Conservation (phyloP, 2,888 invertebrate genomes). For the Bombylius major region DNA sequence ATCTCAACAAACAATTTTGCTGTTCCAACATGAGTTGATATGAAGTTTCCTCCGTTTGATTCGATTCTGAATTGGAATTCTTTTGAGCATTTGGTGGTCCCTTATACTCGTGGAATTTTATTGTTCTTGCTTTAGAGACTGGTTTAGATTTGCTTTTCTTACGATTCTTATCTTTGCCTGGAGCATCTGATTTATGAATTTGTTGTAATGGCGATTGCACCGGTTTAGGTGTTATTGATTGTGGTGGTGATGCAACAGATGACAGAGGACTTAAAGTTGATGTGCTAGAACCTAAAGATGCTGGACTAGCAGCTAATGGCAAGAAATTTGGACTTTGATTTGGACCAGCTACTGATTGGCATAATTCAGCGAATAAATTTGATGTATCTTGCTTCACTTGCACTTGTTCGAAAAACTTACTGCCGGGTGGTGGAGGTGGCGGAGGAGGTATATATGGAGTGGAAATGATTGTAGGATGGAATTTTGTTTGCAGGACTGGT, state of each 20-base stretch:
- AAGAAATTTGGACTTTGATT: conserved; percentile 37
- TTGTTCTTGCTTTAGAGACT: conserved; percentile 69
- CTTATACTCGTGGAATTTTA: conserved; percentile 96
- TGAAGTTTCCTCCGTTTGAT: conserved; percentile 52
- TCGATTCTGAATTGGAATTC: conserved; percentile 42
- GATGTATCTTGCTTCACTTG: conserved; percentile 34
- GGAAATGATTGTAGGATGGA: conserved; percentile 23
- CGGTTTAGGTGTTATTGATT: conserved; percentile 41
- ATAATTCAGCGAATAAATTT: conserved; percentile 45
- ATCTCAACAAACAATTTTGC: conserved; percentile 76
- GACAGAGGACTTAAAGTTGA: conserved; percentile 56
- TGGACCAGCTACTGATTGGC: conserved; percentile 41
- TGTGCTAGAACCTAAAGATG: conserved; percentile 47
- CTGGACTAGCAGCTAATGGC: conserved; percentile 39
- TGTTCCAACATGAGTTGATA: conserved; percentile 88
- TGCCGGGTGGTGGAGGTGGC: conserved; percentile 18
- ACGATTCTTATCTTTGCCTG: conserved; percentile 65
- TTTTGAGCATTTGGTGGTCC: conserved; percentile 82
- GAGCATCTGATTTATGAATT: conserved; percentile 42
- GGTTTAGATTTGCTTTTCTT: conserved; percentile 74
- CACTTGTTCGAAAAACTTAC: conserved; percentile 12
- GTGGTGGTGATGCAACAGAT: conserved; percentile 50
- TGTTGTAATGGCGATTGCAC: conserved; percentile 39
- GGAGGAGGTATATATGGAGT: conserved; percentile 18
- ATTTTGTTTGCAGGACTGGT: conserved; percentile 36